Evolutionary conservation across 2,888 invertebrate genomes (phyloP), one percentile per base, ranked within the genome.

Genomic region (Hydriomena furcata): DNA sequence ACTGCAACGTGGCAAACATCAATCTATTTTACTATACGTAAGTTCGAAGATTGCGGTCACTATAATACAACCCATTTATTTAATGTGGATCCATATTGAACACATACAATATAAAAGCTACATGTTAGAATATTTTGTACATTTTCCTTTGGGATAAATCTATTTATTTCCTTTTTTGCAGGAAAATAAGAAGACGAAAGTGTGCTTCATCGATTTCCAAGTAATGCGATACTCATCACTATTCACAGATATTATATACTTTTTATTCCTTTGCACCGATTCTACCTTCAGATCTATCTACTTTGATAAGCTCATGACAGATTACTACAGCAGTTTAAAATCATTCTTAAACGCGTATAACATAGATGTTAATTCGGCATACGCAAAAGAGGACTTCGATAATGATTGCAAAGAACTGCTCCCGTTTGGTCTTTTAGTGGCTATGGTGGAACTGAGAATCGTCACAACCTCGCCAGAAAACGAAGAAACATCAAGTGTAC

Each of bases 171-270:
- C 2, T 12, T 30, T n/a, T 8, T 50, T 50, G 2, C 50, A 51
- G 50, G 40, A 30, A 40, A 20, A 50, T 7, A 17, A 41, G 20
- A 17, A 23, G 34, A 60, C 60, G 20, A 69, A 76, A 56, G 55
- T 86, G 17, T 83, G 85, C 38, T 82, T 88, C 45, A 63, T 88
- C 36, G 87, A 88, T 52, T 88, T 79, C 41, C 88, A 90, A 79
- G 76, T 80, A 2, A 77, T 84, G 72, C 71, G 87, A 1, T 84
- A 79, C 44, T 72, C 83, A 0, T 80, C 68, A 52, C 88, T 87
- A n/a, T 66, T 73, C 0, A 83, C 78, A 0, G 88, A 87, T 38
- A 68, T 88, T 0, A 58, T 83, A 7, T 76, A 82, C 48, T 87
- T 88, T 24, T 36, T 84, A 24, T 86, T 76, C 43, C 60, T 85